A percentile compares a stretch with the other conserved stretches of the same genome.
Conservation (phyloP, 1,140 invertebrate species). For the Microplitis demolitor region DNA sequence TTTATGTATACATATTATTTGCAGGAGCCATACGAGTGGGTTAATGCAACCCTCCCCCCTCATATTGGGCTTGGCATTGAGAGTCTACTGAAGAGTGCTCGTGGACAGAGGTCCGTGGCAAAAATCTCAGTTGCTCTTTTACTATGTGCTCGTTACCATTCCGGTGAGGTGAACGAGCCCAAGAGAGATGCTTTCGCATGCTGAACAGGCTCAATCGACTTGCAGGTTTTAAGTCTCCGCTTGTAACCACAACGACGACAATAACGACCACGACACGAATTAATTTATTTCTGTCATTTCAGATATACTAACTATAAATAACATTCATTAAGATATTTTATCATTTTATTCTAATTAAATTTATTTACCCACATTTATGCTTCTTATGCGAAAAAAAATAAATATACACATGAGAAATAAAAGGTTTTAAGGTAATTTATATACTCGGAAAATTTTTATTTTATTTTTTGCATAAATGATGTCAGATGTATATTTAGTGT, state of each 20-base stretch:
- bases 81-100: neutral
- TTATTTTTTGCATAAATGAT: too few relatives aligned
- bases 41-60: neutral
- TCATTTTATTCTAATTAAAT: too few relatives aligned
- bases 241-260: neutral
- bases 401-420: too few relatives aligned
- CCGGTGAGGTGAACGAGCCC: conserved; percentile 15
- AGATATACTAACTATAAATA: neutral
- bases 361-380: too few relatives aligned
- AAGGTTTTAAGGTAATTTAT: too few relatives aligned
- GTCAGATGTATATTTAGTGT: too few relatives aligned
- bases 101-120: neutral
- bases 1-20: neutral
- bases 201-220: conserved; percentile 5
- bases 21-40: neutral
- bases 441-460: too few relatives aligned
- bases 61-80: neutral
- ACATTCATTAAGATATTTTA: too few relatives aligned
- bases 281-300: conserved; percentile 17
- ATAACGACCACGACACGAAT: neutral
- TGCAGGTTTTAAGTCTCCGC: too few relatives aligned
- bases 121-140: neutral
- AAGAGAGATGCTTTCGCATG: conserved; percentile 25
- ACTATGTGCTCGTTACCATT: conserved; percentile 21
- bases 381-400: too few relatives aligned